Evolutionary conservation across 2,113 vertebrate genomes (phyloP).

Genomic region (Taxidea taxus): DNA sequence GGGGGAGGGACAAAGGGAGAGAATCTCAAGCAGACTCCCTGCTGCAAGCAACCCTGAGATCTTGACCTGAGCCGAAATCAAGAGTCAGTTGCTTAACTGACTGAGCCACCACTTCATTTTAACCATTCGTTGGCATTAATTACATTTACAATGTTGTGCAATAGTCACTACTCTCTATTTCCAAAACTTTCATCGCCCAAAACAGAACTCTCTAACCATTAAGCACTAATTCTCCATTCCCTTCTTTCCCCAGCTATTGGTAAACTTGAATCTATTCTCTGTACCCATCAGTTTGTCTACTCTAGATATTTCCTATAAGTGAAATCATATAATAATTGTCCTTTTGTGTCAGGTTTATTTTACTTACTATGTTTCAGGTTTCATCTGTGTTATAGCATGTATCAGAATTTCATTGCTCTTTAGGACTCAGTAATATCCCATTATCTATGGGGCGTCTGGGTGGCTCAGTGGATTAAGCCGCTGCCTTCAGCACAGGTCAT

Average conservation of each 20-base stretch:
- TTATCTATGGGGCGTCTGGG: too few relatives aligned
- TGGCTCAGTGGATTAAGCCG: too few relatives aligned
- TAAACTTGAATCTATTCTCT: slow-evolving; percentile 12
- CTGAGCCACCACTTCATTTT: neutral
- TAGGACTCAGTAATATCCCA: neutral
- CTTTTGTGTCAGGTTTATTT: neutral
- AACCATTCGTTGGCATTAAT: neutral
- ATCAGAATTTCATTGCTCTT: neutral
- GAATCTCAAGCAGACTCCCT: too few relatives aligned
- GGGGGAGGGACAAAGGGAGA: too few relatives aligned
- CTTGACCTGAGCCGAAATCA: neutral
- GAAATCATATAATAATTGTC: neutral
- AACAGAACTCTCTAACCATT: neutral
- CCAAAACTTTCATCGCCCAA: neutral
- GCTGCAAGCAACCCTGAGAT: neutral
- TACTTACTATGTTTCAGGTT: neutral
- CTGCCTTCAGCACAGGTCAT: too few relatives aligned
- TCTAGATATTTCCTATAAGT: neutral
- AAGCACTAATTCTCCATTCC: neutral
- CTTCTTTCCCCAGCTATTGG: neutral
- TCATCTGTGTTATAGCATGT: neutral
- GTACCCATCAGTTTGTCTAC: neutral
- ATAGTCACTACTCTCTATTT: neutral
- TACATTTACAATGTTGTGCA: neutral
- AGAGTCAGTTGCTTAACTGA: neutral